Base-by-base conservation (phyloP, 2,113 vertebrate genomes). In the Chionodraco myersi region DNA sequence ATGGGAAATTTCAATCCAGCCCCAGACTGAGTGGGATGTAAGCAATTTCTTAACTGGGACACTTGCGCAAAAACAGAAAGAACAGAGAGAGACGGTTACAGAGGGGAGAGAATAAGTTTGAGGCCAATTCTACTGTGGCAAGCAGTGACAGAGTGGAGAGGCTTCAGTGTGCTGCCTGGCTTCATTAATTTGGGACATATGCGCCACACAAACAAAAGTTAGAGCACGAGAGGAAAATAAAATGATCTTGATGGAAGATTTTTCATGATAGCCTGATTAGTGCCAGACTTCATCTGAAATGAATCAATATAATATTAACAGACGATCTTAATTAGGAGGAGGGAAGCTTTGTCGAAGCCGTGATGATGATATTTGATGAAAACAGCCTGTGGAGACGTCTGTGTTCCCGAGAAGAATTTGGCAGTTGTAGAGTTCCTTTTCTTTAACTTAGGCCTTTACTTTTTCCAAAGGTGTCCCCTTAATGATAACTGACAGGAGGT, bases 21-120 rank as follows among this genome's bases (percentile, higher is more conserved):
- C 93, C 92, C 92, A 94, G 92, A 93, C 92, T 93, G 92, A 91
- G 90, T 90, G 90, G 93, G 94, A 94, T 93, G 93, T 94, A 95
- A 94, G 94, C 88, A 91, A 92, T 94, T 95, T 94, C 92, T 94
- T 95, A 96, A 95, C 94, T 95, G 94, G 95, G 94, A 93, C 95
- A 94, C 90, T 92, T 92, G 92, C 61, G 79, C 79, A 5, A 90
- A 91, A 93, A 90, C 82, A 88, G 82, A 91, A 77, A 90, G 86
- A 86, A 88, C 80, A 89, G 45, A 82, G 71, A 68, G 75, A 41
- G 52, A 79, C 53, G 57, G 74, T 68, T n/a, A 54, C 47, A 54
- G 71, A 45, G 70, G 53, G 44, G 18, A 67, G 49, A 69, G 54
- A 66, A 83, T 76, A 83, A 90, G 91, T 91, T 92, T 90, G 87